Conservation (phyloP, 1,140 invertebrate genomes). For the Neodiprion fabricii region DNA sequence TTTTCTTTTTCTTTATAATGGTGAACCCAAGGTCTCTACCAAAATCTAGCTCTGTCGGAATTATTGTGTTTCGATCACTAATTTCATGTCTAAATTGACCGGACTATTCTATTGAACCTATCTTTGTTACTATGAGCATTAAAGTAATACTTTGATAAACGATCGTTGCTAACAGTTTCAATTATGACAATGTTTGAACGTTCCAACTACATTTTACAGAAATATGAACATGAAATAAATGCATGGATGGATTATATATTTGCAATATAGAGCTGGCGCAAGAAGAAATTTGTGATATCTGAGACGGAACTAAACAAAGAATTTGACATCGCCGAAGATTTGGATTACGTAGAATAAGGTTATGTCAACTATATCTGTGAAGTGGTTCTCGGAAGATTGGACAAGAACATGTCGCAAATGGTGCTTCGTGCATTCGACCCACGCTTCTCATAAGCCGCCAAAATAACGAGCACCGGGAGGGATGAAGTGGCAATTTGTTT, state of each 20-base stretch:
- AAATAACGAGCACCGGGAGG: constrained; percentile 40
- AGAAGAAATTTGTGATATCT: constrained; percentile 81
- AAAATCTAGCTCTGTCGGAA: no score
- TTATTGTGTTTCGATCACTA: no score
- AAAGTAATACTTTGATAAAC: background rate
- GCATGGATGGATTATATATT: constrained; percentile 91
- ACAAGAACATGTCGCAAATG: no score
- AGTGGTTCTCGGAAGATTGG: no score
- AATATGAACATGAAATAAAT: constrained; percentile 76
- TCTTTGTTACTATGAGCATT: no score
- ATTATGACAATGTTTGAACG: constrained; percentile 23
- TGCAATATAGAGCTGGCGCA: constrained; percentile 83
- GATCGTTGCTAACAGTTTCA: background rate
- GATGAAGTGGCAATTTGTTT: constrained; percentile 35
- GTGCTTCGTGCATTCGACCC: constrained; percentile 30
- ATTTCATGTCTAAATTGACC: no score
- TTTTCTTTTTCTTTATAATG: no score
- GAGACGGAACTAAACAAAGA: constrained; percentile 74
- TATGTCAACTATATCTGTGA: background rate
- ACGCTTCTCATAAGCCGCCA: constrained; percentile 39
- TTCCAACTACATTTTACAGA: constrained; percentile 55
- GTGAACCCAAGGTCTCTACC: no score
- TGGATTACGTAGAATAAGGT: constrained; percentile 74
- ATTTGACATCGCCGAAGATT: no score
- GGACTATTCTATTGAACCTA: background rate